Base-by-base conservation (phyloP, 2,113 vertebrate genomes). In the Tinamus guttatus region DNA sequence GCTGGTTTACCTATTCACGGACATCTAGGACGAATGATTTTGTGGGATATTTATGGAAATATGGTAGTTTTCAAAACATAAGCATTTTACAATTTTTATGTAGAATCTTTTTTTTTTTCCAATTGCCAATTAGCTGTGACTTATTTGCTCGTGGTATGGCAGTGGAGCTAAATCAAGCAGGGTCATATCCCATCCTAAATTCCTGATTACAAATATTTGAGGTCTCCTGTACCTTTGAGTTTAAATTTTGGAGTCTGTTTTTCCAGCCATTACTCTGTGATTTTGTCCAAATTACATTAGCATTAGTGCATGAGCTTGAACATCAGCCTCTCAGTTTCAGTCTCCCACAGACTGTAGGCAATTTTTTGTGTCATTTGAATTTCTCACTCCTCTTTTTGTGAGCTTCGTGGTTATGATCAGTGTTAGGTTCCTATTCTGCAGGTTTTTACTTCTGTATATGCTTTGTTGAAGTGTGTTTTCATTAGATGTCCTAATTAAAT, bases 401-500 rank as follows among this genome's bases (percentile, higher is more conserved):
- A 12, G 34, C 34, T 63, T 38, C 32, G 18, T 58, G 54, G 54
- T 32, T 58, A 58, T 16, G 15, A 18, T 30, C 54, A 58, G 54
- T 56, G 28, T 56, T 56, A 56, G 54, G 32, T 30, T 58, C 28
- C 32, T 58, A 16, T 58, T 18, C 54, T 58, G 30, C 30, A 18
- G 28, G 28, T 58, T 58, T 58, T 32, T 58, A 32, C 54, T 58
- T 30, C 28, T 10, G 9, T 32, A 32, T 32, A 58, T 58, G 30
- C 17, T 56, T 56, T 24, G 87, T 83, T 81, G 54, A 92, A 78
- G 80, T 81, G 90, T 92, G 60, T 81, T 93, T 87, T 82, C 52
- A 56, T 92, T 52, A 81, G 70, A 84, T 65, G n/a, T 87, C 93
- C 79, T 79, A 7, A 91, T 94, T 93, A 69, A 43, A 43, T 71